Conservation (phyloP, 2,888 invertebrate species). For the Brenthis daphne region DNA sequence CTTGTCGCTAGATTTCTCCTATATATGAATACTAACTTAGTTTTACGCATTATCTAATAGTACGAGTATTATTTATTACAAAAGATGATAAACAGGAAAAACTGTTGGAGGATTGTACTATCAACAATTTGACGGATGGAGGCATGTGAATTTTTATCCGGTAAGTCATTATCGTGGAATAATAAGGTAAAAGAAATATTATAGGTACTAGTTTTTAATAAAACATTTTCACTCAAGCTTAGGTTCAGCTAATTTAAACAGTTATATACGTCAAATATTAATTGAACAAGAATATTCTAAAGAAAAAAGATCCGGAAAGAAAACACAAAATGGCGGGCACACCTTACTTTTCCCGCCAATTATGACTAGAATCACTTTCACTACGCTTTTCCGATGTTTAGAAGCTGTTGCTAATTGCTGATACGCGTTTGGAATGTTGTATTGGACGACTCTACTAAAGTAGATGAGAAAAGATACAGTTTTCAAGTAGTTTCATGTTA, state of each 20-base stretch:
- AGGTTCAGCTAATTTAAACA: too few species aligned
- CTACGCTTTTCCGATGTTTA: slow-evolving; percentile 52
- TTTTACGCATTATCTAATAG: neutral
- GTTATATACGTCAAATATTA: neutral
- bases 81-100: too few species aligned
- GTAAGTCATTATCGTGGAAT: too few species aligned
- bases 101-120: too few species aligned
- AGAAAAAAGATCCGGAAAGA: slow-evolving; percentile 60
- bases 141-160: too few species aligned
- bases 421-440: slow-evolving; percentile 42
- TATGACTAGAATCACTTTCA: slow-evolving; percentile 69
- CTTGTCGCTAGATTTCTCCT: neutral
- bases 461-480: slow-evolving; percentile 9
- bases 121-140: too few species aligned
- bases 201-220: too few species aligned
- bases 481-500: neutral
- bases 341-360: slow-evolving; percentile 65
- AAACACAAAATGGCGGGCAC: slow-evolving; percentile 57
- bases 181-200: too few species aligned
- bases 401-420: slow-evolving; percentile 43
- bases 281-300: too few species aligned
- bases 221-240: too few species aligned
- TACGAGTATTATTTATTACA: too few species aligned
- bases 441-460: slow-evolving; percentile 41
- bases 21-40: neutral